Conservation (phyloP, 2,888 invertebrate genomes). For the Leuctra nigra region DNA sequence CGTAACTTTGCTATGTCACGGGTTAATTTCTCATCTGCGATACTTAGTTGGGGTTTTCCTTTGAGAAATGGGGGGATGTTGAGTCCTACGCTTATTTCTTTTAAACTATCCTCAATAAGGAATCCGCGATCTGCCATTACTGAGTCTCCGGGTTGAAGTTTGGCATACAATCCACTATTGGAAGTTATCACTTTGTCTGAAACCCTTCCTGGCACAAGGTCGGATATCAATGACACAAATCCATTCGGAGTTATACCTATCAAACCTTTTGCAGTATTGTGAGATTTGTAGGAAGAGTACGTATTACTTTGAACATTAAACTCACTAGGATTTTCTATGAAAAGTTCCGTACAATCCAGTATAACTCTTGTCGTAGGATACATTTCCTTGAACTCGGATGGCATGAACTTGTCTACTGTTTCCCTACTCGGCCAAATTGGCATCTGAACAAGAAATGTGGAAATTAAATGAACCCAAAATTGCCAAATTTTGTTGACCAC, state of each 20-base stretch:
- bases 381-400: not conserved
- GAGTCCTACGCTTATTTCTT: slow-evolving; percentile 20
- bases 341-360: slow-evolving; percentile 27
- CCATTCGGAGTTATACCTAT: slow-evolving; percentile 30
- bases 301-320: slow-evolving; percentile 19
- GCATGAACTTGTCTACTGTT: not conserved
- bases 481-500: slow-evolving; percentile 2
- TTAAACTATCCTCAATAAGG: slow-evolving; percentile 26
- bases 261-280: slow-evolving; percentile 30
- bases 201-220: slow-evolving; percentile 28
- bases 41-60: slow-evolving; percentile 4
- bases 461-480: slow-evolving; percentile 1
- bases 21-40: slow-evolving; percentile 13
- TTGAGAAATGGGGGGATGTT: slow-evolving; percentile 26
- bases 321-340: slow-evolving; percentile 25
- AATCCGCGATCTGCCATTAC: slow-evolving; percentile 32
- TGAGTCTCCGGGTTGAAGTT: slow-evolving; percentile 27
- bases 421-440: slow-evolving; percentile 3
- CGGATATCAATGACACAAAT: slow-evolving; percentile 28
- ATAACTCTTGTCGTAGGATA: slow-evolving; percentile 10
- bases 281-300: slow-evolving; percentile 18
- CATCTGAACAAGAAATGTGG: not conserved
- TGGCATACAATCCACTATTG: slow-evolving; percentile 24
- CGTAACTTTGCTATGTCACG: slow-evolving; percentile 26
- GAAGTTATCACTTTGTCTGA: slow-evolving; percentile 27